Evolutionary conservation across 2,888 invertebrate genomes (phyloP).

Genomic region (Cremastobaeus sp.): DNA sequence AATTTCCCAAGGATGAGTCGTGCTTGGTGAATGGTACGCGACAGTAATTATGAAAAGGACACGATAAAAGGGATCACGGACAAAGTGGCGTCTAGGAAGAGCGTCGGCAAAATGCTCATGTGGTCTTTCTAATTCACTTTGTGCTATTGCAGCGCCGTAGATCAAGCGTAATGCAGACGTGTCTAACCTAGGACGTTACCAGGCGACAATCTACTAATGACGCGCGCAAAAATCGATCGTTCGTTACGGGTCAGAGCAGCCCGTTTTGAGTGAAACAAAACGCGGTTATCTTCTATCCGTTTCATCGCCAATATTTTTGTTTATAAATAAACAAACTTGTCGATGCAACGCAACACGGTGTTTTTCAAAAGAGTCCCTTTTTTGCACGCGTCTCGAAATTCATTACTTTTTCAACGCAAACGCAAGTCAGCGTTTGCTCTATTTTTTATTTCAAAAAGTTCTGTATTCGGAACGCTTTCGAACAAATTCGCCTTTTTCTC

Average conservation of each 20-base stretch:
- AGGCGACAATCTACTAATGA: slow-evolving; percentile 51
- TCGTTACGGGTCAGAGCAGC: slow-evolving; percentile 32
- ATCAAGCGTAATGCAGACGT: slow-evolving; percentile 40
- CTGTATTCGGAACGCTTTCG: no score
- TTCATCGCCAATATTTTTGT: slow-evolving; percentile 2
- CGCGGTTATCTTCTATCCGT: slow-evolving; percentile 6
- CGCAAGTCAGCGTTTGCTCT: no score
- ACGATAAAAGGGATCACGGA: slow-evolving; percentile 31
- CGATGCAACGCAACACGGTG: no score
- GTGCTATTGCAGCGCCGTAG: slow-evolving; percentile 27
- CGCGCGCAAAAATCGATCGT: slow-evolving; percentile 38
- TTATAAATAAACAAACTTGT: no score
- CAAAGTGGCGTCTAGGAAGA: slow-evolving; percentile 31
- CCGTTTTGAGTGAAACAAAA: slow-evolving; percentile 21
- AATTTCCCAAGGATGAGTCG: slow-evolving; percentile 10
- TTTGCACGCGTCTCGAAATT: no score
- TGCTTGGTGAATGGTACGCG: slow-evolving; percentile 13
- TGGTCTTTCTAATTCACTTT: slow-evolving; percentile 54
- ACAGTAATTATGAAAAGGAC: slow-evolving; percentile 19
- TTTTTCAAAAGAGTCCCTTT: no score
- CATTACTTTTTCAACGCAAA: no score
- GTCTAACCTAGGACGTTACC: slow-evolving; percentile 32
- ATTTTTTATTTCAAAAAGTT: no score
- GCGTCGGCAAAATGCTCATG: slow-evolving; percentile 33
- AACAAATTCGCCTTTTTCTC: no score